Percentiles rank a stretch among this genome's conserved stretches.
These are phyloP conservation scores for Eremophila alpestris DNA, from an alignment of 2,797 vertebrate genomes.

Conservation along the genomic window DNA sequence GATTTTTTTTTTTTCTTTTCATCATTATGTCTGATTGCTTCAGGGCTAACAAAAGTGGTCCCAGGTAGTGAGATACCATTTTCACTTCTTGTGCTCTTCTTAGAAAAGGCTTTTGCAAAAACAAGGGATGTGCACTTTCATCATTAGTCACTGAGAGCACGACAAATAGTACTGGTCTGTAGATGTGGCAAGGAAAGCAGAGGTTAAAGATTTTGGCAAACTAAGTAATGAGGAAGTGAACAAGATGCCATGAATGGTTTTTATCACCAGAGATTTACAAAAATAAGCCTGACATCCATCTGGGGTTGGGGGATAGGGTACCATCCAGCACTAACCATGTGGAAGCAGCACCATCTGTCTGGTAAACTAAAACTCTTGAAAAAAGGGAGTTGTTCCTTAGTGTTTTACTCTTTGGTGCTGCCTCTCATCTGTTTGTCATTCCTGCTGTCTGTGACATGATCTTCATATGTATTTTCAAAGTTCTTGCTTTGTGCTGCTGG, in stretches of 20 bases:
- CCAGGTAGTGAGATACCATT: not conserved
- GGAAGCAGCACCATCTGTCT: not conserved
- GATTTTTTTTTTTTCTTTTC: not conserved
- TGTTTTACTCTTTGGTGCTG: not conserved
- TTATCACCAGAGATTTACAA: constrained; percentile 14
- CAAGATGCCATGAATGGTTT: constrained; percentile 21
- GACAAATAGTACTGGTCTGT: not conserved
- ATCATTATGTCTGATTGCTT: not conserved
- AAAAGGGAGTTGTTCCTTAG: not conserved
- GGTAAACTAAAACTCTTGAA: not conserved
- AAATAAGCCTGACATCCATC: constrained; percentile 8
- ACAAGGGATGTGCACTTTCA: not conserved
- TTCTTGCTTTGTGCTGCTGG: not conserved
- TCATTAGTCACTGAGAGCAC: not conserved
- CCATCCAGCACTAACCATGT: not conserved
- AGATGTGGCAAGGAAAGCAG: not conserved
- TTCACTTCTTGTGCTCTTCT: not conserved
- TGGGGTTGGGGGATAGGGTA: not conserved
- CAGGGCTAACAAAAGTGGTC: not conserved
- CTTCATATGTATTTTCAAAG: not conserved
- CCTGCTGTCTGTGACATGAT: not conserved
- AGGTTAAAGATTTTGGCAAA: constrained; percentile 12
- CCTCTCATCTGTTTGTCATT: not conserved
- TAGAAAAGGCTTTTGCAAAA: not conserved
- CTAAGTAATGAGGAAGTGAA: constrained; percentile 5